Evolutionary conservation across 2,113 vertebrate genomes (phyloP).

Genomic region (Ifrita kowaldi): DNA sequence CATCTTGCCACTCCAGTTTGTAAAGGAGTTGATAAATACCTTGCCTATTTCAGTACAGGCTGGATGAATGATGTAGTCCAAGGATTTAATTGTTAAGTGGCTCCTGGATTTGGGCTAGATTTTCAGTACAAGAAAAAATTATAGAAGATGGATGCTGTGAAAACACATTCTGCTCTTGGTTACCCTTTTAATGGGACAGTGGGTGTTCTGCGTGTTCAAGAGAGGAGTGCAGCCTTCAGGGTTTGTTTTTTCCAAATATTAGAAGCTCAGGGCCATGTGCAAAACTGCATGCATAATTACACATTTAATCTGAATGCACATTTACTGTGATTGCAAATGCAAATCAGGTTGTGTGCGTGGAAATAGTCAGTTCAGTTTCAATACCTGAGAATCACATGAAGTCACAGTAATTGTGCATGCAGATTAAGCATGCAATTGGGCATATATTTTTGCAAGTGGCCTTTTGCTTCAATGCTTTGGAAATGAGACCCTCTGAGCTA

Average conservation of each 20-base stretch:
- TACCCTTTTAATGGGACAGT: neutral
- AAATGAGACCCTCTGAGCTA: neutral
- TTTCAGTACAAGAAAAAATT: neutral
- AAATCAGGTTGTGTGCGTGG: neutral
- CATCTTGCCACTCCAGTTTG: neutral
- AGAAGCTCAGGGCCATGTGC: neutral
- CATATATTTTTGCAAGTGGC: neutral
- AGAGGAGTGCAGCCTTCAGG: neutral
- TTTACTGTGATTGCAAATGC: conserved; percentile 10
- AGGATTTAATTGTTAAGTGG: neutral
- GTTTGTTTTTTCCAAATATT: neutral
- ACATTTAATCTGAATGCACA: neutral
- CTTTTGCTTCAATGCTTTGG: neutral
- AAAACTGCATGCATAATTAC: conserved; percentile 5
- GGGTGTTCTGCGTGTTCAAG: neutral
- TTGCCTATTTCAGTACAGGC: neutral
- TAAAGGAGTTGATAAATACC: conserved; percentile 2
- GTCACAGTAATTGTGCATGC: neutral
- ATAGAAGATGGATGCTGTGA: neutral
- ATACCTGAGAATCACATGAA: neutral
- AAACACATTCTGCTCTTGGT: neutral
- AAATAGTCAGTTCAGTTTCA: neutral
- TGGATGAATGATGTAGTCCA: neutral
- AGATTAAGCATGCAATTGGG: conserved; percentile 14
- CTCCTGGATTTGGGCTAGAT: neutral